These are phyloP conservation scores for Rhea americana DNA, from an alignment of 2,113 vertebrate species.

Conservation along the genomic window DNA sequence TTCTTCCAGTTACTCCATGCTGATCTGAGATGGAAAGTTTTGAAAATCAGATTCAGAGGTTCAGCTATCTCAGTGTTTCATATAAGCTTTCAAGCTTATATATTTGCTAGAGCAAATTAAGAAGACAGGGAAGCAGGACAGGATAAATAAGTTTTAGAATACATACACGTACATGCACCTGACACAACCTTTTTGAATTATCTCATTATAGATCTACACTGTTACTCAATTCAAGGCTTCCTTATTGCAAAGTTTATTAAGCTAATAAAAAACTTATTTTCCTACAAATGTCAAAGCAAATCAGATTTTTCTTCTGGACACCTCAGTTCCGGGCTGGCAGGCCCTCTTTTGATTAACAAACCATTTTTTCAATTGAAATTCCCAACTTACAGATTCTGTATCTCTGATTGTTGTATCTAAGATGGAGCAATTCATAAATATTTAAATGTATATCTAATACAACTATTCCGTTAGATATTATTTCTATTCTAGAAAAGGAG, in stretches of 20 bases:
- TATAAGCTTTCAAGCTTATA: not conserved
- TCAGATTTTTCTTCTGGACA: not conserved
- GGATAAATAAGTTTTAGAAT: not conserved
- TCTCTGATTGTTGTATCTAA: not conserved
- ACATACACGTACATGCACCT: not conserved
- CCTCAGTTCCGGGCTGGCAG: fast-evolving
- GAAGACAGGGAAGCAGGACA: fast-evolving
- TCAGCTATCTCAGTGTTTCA: not conserved
- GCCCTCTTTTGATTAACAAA: not conserved
- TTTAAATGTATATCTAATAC: not conserved
- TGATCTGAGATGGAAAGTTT: not conserved
- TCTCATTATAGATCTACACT: not conserved
- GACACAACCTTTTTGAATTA: fast-evolving
- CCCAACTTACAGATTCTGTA: not conserved
- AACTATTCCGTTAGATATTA: not conserved
- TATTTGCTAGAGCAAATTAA: not conserved
- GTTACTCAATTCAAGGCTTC: not conserved
- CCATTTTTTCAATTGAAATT: not conserved
- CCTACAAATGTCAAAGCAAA: not conserved
- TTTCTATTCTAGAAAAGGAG: not conserved
- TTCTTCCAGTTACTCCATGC: not conserved
- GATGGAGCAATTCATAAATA: not conserved
- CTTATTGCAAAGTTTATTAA: not conserved
- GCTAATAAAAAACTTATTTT: not conserved
- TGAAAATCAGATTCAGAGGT: not conserved